Conservation (phyloP, 37 sponge, comb jelly and placozoan species). For the Theonella swinhoei region DNA sequence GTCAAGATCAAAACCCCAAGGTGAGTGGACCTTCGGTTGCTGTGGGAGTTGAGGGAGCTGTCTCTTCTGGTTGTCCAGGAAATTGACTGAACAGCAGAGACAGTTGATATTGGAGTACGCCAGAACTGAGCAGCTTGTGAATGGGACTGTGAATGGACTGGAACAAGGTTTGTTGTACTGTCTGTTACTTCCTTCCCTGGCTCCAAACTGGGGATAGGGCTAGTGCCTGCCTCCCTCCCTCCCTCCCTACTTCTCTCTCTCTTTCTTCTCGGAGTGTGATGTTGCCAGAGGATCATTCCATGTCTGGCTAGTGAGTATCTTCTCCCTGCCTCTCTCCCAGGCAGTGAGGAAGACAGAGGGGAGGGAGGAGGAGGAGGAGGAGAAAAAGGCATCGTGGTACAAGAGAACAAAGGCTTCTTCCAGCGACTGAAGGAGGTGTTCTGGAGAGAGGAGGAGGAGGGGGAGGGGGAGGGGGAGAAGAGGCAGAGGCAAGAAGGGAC, state of each 20-base stretch:
- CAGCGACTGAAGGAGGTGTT: constrained; percentile 76
- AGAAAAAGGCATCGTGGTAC: not conserved
- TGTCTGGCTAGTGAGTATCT: too few species aligned
- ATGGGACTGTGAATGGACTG: constrained; percentile 56
- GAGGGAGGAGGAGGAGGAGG: constrained; percentile 21
- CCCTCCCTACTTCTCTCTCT: too few species aligned
- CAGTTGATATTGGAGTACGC: constrained; percentile 60
- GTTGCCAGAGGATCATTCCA: too few species aligned
- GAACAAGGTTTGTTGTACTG: constrained; percentile 24
- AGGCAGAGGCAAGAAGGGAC: constrained; percentile 29
- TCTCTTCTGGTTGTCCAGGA: constrained; percentile 27
- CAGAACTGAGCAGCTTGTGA: constrained; percentile 24
- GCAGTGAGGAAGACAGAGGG: constrained; percentile 44
- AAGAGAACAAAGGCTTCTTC: constrained; percentile 64
- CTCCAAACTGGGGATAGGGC: too few species aligned
- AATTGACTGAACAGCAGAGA: constrained; percentile 44
- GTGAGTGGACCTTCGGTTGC: constrained; percentile 38
- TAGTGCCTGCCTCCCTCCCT: not conserved
- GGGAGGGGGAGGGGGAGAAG: constrained; percentile 19
- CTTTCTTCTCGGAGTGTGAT: not conserved
- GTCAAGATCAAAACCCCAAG: constrained; percentile 84
- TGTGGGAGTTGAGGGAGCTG: not conserved
- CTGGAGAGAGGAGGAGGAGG: constrained; percentile 70
- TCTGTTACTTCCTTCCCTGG: too few species aligned
- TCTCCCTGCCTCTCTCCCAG: constrained; percentile 34